Evolutionary conservation across 2,797 vertebrate species (phyloP), one percentile per base, ranked within the genome.

Genomic region (Monodelphis domestica): DNA sequence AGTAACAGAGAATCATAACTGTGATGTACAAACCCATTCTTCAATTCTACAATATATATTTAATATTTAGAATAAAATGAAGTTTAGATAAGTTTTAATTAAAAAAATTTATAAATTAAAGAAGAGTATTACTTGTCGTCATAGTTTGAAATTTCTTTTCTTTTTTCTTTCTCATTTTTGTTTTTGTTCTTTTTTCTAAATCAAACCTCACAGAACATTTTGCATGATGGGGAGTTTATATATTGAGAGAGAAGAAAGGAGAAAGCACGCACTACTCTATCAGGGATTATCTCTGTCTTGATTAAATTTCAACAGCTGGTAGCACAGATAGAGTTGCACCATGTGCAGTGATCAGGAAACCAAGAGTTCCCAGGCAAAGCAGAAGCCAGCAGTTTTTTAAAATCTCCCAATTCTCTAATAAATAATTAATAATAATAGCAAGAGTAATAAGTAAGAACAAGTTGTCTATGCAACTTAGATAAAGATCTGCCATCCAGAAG

Each of bases 231-330:
- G 89, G 90, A 96, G 90, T 95, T 94, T 97, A 97, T 97, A 94
- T 96, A 97, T 96, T 93, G 87, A 90, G 33, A 0, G 1, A 96
- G 93, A 84, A 26, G 33, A 51, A 53, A 53, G 33, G 53, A 53
- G 70, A 45, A 84, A 84, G 70, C 70, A n/a, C 59, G 56, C n/a
- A 12, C 38, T 0, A 0, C 90, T 89, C 26, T 55, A 88, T 88
- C 30, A 78, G 94, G 55, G 87, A 94, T 91, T 89, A 90, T 53
- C 78, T 50, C 55, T 90, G 89, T 95, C 92, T 95, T 70, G 93
- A 95, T 95, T 94, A 95, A 94, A 78, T 96, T 96, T 96, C 97
- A 57, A 4, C 95, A 95, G 90, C 95, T 97, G 95, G 96, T 90
- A 91, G 89, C 63, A 94, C 94, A 94, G 95, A 96, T 96, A 89